Evolutionary conservation across 2,797 vertebrate species (phyloP), one percentile per base, ranked within the genome.

Genomic region (Oophaga sylvatica): DNA sequence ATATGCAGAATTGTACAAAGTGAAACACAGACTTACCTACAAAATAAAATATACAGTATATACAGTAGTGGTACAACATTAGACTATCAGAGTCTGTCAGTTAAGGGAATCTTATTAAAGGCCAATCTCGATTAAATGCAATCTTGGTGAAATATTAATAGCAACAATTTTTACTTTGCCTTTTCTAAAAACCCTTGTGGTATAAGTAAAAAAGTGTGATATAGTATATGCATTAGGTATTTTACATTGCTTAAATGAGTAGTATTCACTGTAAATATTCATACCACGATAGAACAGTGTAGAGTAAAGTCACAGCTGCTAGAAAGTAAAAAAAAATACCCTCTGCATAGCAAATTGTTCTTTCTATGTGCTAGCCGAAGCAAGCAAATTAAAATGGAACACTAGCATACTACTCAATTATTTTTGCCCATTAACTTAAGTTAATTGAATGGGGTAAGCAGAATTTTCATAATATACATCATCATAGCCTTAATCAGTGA

Each of bases 401-500:
- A 84, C 77, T 53, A 86, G 71, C 26, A 71, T 70, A 81, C 63
- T 90, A 88, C 88, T 91, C 80, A 90, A 91, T 92, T 90, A 89
- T 90, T 92, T 90, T 85, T 89, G 75, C 68, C 90, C 88, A 92
- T 91, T 90, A 90, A 90, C 85, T 90, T 76, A 89, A 62, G 75
- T 85, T 92, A 92, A 91, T 90, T 91, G 91, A 86, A 90, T 88
- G 76, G 90, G 91, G 60, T 82, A 90, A 90, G 75, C 68, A 83
- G 68, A 85, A 89, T 84, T 78, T 85, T 86, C 88, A 91, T 89
- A 91, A 93, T 89, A 88, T 83, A 87, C 82, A 78, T 59, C 84
- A 86, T 86, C 88, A 91, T 81, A 83, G 90, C 89, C 90, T 88
- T 91, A 90, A 83, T 90, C 83, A 81, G 88, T 88, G 79, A 85